phyloP scores from a whole-genome alignment of 2,797 vertebrate genomes.

The Micrastur ruficollis region DNA sequence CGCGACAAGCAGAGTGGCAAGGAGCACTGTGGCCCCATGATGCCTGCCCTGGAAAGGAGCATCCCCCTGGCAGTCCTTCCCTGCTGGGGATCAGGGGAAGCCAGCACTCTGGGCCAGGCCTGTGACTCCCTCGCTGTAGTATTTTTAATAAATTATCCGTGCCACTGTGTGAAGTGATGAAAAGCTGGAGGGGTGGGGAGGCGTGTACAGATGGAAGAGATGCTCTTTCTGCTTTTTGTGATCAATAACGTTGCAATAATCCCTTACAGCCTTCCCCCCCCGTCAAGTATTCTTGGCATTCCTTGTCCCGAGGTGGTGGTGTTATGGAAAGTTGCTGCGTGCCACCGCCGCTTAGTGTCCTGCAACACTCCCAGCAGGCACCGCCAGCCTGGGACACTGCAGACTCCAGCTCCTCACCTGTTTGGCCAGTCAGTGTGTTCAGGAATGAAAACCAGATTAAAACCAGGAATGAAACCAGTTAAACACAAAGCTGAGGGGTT shows the following conservation, averaged over 20 bases:
- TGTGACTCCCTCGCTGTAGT: neutral
- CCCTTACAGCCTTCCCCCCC: rapidly evolving
- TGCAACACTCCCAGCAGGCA: neutral
- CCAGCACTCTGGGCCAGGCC: neutral
- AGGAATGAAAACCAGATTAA: neutral
- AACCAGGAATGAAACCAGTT: neutral
- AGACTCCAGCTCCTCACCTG: neutral
- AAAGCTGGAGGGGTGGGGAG: neutral
- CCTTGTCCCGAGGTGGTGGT: neutral
- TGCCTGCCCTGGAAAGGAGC: neutral
- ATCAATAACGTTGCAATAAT: neutral
- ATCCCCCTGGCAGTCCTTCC: neutral
- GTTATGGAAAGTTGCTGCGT: neutral
- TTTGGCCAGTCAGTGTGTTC: neutral
- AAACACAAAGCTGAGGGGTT: neutral
- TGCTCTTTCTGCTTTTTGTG: neutral
- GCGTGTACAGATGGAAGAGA: neutral
- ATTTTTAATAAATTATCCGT: conserved; percentile 21
- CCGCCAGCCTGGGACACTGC: rapidly evolving
- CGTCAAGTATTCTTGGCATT: neutral
- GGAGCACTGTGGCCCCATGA: rapidly evolving
- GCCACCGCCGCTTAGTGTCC: neutral
- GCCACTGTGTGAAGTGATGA: conserved; percentile 45
- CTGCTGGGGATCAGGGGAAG: neutral
- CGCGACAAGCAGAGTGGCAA: neutral